These are phyloP conservation scores for Clavelina lepadiformis DNA, from an alignment of 23 tunicate genomes.

Conservation along the genomic window DNA sequence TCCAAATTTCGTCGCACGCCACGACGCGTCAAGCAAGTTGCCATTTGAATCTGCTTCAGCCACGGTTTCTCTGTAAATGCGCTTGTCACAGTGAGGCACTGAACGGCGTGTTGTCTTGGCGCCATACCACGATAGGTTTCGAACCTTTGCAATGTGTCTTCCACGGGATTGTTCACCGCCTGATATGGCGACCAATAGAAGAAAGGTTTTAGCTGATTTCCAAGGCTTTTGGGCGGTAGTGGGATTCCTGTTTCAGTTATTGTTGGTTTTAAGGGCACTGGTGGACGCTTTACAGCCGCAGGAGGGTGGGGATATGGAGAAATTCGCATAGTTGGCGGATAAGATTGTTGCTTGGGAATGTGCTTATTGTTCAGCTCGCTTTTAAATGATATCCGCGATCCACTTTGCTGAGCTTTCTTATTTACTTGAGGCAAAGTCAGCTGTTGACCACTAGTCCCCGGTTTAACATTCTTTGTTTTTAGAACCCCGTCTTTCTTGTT, in stretches of 20 bases:
- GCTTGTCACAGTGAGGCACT: slow-evolving; percentile 64
- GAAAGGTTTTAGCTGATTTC: slow-evolving; percentile 50
- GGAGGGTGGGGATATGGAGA: neutral
- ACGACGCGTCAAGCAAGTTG: slow-evolving; percentile 52
- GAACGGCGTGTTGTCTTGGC: slow-evolving; percentile 65
- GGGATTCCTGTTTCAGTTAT: slow-evolving; percentile 46
- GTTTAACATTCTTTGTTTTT: too few species aligned
- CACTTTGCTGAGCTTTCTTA: too few species aligned
- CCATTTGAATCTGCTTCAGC: slow-evolving; percentile 75
- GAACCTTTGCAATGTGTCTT: slow-evolving; percentile 38
- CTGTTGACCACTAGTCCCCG: too few species aligned
- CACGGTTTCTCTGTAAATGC: slow-evolving; percentile 81
- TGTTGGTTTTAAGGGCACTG: slow-evolving; percentile 9
- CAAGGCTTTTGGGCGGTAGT: slow-evolving; percentile 55
- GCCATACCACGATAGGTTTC: slow-evolving; percentile 59
- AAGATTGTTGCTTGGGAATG: too few species aligned
- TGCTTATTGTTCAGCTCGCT: too few species aligned
- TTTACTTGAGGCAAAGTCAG: too few species aligned
- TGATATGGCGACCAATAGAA: slow-evolving; percentile 69
- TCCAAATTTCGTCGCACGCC: slow-evolving; percentile 52
- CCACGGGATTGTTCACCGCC: slow-evolving; percentile 37
- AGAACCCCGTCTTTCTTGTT: too few species aligned
- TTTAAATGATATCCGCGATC: too few species aligned
- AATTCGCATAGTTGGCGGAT: neutral
- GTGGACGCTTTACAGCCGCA: slow-evolving; percentile 47